phyloP scores from a whole-genome alignment of 2,797 vertebrate genomes.

The Cephalopachus bancanus region DNA sequence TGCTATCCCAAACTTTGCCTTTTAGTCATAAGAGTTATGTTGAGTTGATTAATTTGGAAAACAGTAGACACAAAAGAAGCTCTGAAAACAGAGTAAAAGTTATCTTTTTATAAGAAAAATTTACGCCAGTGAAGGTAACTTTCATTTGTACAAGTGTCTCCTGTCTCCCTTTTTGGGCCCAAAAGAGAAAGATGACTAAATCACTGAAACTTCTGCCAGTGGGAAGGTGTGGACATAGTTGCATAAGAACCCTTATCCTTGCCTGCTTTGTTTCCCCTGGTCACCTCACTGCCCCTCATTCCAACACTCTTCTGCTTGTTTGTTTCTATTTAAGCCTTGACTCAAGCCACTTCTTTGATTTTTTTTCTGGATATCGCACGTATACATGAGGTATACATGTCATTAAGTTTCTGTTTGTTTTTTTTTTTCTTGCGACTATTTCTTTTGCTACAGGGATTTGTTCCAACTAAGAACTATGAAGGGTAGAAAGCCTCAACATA shows the following conservation, averaged over 20 bases:
- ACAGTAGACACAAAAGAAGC: not conserved
- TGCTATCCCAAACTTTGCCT: not conserved
- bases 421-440: not conserved
- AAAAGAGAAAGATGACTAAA: not conserved
- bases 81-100: not conserved
- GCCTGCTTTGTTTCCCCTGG: not conserved
- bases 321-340: not conserved
- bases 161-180: not conserved
- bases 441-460: not conserved
- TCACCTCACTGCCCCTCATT: not conserved
- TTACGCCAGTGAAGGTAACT: not conserved
- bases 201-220: not conserved
- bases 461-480: not conserved
- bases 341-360: not conserved
- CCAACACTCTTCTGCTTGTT: not conserved
- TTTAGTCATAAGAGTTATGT: not conserved
- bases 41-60: not conserved
- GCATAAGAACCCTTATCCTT: not conserved
- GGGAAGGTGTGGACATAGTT: not conserved
- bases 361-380: not conserved
- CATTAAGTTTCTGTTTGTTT: not conserved
- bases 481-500: not conserved
- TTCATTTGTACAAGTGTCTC: not conserved
- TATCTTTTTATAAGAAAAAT: not conserved
- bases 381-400: not conserved